phyloP scores from a whole-genome alignment of 2,797 vertebrate species.

The Psittacula derbiana region DNA sequence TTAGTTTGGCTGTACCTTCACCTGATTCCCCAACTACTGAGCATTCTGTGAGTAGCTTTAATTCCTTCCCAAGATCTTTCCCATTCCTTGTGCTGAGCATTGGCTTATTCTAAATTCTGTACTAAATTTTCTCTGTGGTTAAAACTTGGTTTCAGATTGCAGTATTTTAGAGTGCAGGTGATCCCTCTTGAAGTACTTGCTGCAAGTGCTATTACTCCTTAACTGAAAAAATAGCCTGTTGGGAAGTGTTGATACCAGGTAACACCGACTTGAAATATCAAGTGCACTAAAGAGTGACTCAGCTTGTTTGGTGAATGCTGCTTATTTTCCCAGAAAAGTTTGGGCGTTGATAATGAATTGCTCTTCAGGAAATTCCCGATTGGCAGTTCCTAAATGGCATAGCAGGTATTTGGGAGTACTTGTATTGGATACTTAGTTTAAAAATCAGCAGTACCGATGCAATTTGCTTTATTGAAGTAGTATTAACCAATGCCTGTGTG shows the following conservation, averaged over 20 bases:
- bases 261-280: background rate
- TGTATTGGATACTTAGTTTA: constrained; percentile 45
- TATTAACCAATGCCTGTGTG: constrained; percentile 9
- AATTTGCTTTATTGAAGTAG: constrained; percentile 59
- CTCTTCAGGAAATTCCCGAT: constrained; percentile 37
- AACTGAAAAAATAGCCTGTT: constrained; percentile 39
- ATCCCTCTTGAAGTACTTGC: constrained; percentile 47
- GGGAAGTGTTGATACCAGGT: constrained; percentile 27
- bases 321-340: constrained; percentile 21
- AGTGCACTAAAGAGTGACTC: constrained; percentile 35
- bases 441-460: constrained; percentile 54
- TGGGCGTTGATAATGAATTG: constrained; percentile 39
- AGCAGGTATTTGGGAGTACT: constrained; percentile 31
- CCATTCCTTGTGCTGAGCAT: constrained; percentile 67
- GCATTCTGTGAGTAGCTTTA: constrained; percentile 46
- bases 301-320: constrained; percentile 40
- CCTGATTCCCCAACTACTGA: constrained; percentile 44
- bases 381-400: constrained; percentile 49
- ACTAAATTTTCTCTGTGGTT: constrained; percentile 63
- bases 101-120: constrained; percentile 75
- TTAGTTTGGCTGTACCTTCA: constrained; percentile 67
- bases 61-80: constrained; percentile 17
- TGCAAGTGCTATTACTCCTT: constrained; percentile 23
- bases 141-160: constrained; percentile 48
- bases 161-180: constrained; percentile 54